Conservation (phyloP, 1,140 invertebrate genomes). For the Drosophila busckii region DNA sequence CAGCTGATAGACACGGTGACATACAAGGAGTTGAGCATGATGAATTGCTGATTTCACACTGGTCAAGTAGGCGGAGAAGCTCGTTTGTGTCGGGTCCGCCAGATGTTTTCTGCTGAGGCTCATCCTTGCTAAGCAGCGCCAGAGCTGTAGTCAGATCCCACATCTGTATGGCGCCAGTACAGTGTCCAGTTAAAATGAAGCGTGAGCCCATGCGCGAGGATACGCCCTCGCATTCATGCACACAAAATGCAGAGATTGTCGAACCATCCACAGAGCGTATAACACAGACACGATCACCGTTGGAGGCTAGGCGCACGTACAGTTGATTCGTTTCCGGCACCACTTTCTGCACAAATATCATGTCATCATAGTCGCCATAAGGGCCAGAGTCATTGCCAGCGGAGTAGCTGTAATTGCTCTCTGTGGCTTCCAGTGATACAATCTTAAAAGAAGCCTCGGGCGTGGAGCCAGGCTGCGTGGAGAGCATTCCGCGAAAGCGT, state of each 20-base stretch:
- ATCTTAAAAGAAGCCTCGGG: constrained; percentile 96
- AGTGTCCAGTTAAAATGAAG: constrained; percentile 97
- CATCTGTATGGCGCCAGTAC: constrained; percentile 97
- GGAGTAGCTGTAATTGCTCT: constrained; percentile 86
- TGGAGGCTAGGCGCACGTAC: constrained; percentile 95
- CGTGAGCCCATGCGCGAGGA: constrained; percentile 94
- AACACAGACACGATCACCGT: constrained; percentile 95
- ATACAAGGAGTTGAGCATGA: constrained; percentile 91
- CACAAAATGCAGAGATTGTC: constrained; percentile 96
- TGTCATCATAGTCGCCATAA: constrained; percentile 98
- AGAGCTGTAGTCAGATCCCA: constrained; percentile 98
- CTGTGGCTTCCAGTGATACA: constrained; percentile 83
- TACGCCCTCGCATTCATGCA: constrained; percentile 98
- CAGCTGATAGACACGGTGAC: constrained; percentile 86
- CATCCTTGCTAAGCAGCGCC: constrained; percentile 87
- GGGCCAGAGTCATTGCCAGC: constrained; percentile 94
- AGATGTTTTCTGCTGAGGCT: constrained; percentile 82
- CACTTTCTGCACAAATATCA: constrained; percentile 98
- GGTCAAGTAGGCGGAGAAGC: constrained; percentile 92
- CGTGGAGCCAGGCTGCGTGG: constrained; percentile 97
- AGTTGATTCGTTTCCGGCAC: constrained; percentile 97
- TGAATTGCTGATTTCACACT: constrained; percentile 94
- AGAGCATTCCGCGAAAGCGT: constrained; percentile 97
- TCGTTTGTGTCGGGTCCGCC: constrained; percentile 95
- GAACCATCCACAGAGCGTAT: constrained; percentile 96